phyloP scores from a whole-genome alignment of 2,113 vertebrate genomes.

The Gobius niger region DNA sequence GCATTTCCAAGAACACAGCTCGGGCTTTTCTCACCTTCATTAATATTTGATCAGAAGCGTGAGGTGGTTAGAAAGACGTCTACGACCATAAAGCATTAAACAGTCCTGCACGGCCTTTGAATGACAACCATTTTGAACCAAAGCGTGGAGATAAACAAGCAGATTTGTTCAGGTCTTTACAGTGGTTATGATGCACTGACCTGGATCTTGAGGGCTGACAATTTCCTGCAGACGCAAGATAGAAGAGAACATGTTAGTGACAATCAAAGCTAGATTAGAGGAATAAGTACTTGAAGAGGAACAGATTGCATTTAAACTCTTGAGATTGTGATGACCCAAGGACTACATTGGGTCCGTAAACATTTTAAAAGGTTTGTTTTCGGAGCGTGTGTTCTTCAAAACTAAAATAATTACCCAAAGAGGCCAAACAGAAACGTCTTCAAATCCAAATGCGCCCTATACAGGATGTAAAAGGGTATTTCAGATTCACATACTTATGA shows the following conservation, averaged over 20 bases:
- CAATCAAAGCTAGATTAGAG: conserved; percentile 6
- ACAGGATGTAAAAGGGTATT: too few relatives aligned
- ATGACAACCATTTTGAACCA: conserved; percentile 12
- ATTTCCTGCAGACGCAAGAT: conserved; percentile 52
- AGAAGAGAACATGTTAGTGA: conserved; percentile 9
- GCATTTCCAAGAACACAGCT: conserved; percentile 28
- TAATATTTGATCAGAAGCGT: conserved; percentile 30
- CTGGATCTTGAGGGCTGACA: conserved; percentile 47
- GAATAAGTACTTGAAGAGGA: neutral
- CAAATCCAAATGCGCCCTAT: too few relatives aligned
- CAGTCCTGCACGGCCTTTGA: conserved; percentile 15
- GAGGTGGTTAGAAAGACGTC: conserved; percentile 10
- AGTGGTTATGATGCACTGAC: conserved; percentile 57
- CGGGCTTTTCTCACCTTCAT: conserved; percentile 1
- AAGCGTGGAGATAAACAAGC: conserved; percentile 22
- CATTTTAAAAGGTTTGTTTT: neutral
- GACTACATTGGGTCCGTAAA: conserved; percentile 15
- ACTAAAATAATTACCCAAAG: too few relatives aligned
- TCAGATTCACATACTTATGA: too few relatives aligned
- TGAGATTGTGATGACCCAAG: conserved; percentile 32
- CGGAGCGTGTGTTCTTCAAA: neutral
- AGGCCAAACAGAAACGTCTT: too few relatives aligned
- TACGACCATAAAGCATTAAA: conserved; percentile 21
- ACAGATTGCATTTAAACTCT: neutral
- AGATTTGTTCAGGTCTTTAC: conserved; percentile 33